These are phyloP conservation scores for Elymnias hypermnestra DNA, from an alignment of 1,140 invertebrate genomes.

Conservation along the genomic window DNA sequence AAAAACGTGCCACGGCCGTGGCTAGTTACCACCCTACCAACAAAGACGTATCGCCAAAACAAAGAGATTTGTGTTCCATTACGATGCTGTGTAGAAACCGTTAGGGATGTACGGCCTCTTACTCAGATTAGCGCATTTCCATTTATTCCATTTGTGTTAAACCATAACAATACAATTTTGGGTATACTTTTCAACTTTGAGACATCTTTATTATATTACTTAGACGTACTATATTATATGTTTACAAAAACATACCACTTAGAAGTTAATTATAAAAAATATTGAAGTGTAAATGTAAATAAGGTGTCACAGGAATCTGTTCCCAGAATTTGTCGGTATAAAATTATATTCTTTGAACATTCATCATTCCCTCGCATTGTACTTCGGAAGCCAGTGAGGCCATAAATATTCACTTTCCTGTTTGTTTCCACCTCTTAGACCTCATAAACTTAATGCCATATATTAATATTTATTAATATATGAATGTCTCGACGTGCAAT, in stretches of 20 bases:
- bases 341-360: conserved; percentile 27
- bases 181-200: too few species aligned
- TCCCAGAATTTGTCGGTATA: conserved; percentile 8
- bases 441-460: conserved; percentile 60
- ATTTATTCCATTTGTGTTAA: too few species aligned
- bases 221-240: too few species aligned
- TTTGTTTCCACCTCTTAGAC: conserved; percentile 58
- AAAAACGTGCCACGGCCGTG: too few species aligned
- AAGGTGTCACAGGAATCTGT: conserved; percentile 19
- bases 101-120: too few species aligned
- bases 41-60: too few species aligned
- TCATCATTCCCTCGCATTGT: conserved; percentile 32
- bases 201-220: too few species aligned
- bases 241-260: neutral
- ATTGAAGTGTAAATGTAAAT: conserved; percentile 8
- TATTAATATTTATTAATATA: conserved; percentile 71
- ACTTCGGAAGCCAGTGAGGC: conserved; percentile 40
- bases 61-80: too few species aligned
- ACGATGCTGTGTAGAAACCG: too few species aligned
- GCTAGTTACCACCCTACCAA: too few species aligned
- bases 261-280: conserved; percentile 7
- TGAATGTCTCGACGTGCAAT: conserved; percentile 48
- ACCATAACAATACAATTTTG: too few species aligned
- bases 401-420: conserved; percentile 57
- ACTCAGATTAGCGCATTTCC: too few species aligned